These are phyloP conservation scores for Netelia melanura DNA, from an alignment of 2,888 invertebrate species.

Conservation along the genomic window DNA sequence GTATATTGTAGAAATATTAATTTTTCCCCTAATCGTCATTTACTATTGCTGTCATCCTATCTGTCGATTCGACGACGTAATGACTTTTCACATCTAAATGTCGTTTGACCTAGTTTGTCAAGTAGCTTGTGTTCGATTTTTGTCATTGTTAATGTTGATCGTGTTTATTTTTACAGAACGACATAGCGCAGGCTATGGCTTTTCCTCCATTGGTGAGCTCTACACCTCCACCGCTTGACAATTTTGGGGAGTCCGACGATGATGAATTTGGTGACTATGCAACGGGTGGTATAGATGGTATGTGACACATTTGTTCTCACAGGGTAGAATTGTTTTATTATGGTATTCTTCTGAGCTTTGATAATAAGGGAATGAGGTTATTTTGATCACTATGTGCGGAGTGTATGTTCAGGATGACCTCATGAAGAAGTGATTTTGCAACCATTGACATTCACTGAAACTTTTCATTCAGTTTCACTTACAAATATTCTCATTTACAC, in stretches of 20 bases:
- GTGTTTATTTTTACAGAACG: constrained; percentile 8
- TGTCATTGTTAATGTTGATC: not conserved
- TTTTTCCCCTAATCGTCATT: not conserved
- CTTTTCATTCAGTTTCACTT: too few relatives aligned
- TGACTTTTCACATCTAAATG: constrained; percentile 11
- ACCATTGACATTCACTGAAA: too few relatives aligned
- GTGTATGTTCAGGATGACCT: too few relatives aligned
- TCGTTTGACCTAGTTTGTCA: not conserved
- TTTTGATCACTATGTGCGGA: too few relatives aligned
- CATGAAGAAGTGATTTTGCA: too few relatives aligned
- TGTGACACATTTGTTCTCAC: not conserved
- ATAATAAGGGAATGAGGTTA: too few relatives aligned
- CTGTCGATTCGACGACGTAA: not conserved
- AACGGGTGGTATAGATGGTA: constrained; percentile 82
- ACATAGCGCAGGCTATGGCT: constrained; percentile 84
- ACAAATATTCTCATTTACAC: too few relatives aligned
- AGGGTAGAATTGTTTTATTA: constrained; percentile 1
- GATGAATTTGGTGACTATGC: constrained; percentile 86
- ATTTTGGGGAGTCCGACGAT: constrained; percentile 86
- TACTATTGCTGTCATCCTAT: not conserved
- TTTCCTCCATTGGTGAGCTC: constrained; percentile 89
- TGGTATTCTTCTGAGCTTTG: too few relatives aligned
- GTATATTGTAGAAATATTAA: not conserved
- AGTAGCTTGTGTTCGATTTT: not conserved
- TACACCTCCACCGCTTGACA: constrained; percentile 89